Base-by-base conservation (phyloP, 2,888 invertebrate species). In the Ochropleura plecta region DNA sequence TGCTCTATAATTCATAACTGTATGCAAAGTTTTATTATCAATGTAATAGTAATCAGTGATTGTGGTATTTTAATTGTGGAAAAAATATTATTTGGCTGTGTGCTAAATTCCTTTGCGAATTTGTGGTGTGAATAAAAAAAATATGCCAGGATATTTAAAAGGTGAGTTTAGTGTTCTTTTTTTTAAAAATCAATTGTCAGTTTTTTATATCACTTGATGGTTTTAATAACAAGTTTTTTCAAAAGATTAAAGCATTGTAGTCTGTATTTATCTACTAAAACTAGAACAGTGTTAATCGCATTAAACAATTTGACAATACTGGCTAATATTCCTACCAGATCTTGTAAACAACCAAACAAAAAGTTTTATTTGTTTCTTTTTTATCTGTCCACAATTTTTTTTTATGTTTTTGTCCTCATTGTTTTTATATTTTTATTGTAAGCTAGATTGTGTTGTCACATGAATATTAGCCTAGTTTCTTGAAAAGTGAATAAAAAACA, bases 1-100 rank as follows among this genome's bases (percentile, higher is more conserved):
- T 92, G 89, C 89, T 88, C 88, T 94, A 95, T 95, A 94, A 94
- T 76, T 86, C 67, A 73, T 62, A 89, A 90, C 90, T 77, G 80
- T 84, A 83, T 85, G 87, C 86, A 83, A 74, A 86, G 81, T 88
- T 78, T 85, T 86, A 87, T 80, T 85, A 88, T 87, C 87, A 86
- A 71, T 81, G 40, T 73, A 85, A 80, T 75, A 84, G 60, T 87
- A 88, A 89, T 90, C 90, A 87, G 87, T 86, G 87, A 86, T 85
- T 81, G 83, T 88, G 84, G 49, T 53, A 76, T 72, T 72, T 62
- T 70, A 81, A 60, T 84, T 81, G 86, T 86, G 87, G 69, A 63
- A 78, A 81, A 81, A 81, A 69, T 76, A 63, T 69, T 78, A 79
- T 12, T 79, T 63, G 77, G 68, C 84, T 75, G 81, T 10, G 65